Conservation (phyloP, 2,113 vertebrate species). For the Perccottus glenii region DNA sequence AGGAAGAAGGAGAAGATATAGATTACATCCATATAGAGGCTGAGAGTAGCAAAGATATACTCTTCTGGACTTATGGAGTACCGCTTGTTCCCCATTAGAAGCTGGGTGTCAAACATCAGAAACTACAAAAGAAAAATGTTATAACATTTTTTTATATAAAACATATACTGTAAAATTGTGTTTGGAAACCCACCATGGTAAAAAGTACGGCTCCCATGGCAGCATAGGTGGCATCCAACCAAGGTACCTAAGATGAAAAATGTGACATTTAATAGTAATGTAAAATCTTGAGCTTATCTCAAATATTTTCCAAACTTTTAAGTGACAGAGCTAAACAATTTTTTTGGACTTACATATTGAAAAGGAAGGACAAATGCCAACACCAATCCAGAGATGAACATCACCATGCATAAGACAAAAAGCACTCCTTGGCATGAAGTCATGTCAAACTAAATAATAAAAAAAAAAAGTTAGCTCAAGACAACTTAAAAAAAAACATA, state of each 20-base stretch:
- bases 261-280: too few relatives aligned
- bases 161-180: not conserved
- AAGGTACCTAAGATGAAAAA: conserved; percentile 82
- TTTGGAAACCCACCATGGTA: conserved; percentile 83
- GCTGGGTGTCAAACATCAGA: conserved; percentile 92
- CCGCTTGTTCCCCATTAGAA: conserved; percentile 89
- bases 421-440: conserved; percentile 89
- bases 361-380: conserved; percentile 85
- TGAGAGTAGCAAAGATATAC: conserved; percentile 94
- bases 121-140: conserved; percentile 78
- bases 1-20: conserved; percentile 95
- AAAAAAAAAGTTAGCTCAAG: conserved; percentile 1
- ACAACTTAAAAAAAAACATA: not conserved
- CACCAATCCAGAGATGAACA: conserved; percentile 86
- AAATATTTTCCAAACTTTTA: too few relatives aligned
- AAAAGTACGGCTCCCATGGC: conserved; percentile 88
- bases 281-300: too few relatives aligned
- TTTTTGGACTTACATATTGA: conserved; percentile 81
- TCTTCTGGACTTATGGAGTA: conserved; percentile 91
- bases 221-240: conserved; percentile 86
- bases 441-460: conserved; percentile 84
- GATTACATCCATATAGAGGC: conserved; percentile 92
- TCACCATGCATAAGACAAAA: conserved; percentile 85
- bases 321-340: too few relatives aligned
- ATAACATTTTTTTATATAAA: not conserved